These are phyloP conservation scores for Labroides dimidiatus DNA, from an alignment of 2,797 vertebrate species.

Conservation along the genomic window DNA sequence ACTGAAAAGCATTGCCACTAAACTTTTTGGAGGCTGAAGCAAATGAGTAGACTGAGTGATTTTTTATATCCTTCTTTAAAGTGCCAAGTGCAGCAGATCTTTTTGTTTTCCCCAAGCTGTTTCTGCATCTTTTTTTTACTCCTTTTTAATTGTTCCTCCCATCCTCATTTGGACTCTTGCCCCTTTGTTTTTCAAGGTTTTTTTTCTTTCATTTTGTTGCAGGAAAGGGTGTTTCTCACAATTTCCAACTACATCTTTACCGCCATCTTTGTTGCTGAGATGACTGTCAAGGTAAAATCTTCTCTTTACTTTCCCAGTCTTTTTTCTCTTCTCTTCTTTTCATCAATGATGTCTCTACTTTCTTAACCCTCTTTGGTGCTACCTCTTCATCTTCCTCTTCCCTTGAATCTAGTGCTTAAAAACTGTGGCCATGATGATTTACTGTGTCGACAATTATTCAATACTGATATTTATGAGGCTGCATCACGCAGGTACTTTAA, in stretches of 20 bases:
- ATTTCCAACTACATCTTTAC: slow-evolving; percentile 99
- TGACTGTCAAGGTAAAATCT: slow-evolving; percentile 93
- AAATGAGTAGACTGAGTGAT: background rate
- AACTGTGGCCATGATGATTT: no score
- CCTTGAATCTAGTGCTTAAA: no score
- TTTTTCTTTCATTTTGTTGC: slow-evolving; percentile 42
- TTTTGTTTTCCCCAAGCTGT: background rate
- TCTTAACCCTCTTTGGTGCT: no score
- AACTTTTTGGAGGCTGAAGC: background rate
- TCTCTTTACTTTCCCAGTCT: background rate
- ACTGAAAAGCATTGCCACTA: background rate
- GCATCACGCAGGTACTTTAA: no score
- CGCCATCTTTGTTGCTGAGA: slow-evolving; percentile 96
- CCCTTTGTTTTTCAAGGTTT: background rate
- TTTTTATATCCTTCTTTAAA: background rate
- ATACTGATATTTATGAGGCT: no score
- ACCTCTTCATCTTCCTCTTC: no score
- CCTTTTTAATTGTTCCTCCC: background rate
- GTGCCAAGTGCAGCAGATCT: background rate
- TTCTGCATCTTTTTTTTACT: background rate
- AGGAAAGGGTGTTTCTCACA: slow-evolving; percentile 96
- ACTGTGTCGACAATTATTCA: no score
- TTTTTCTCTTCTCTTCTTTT: background rate
- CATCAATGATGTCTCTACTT: background rate
- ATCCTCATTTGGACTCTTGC: background rate